These are phyloP conservation scores for Allenopithecus nigroviridis DNA, from an alignment of 2,797 vertebrate species.

Conservation along the genomic window DNA sequence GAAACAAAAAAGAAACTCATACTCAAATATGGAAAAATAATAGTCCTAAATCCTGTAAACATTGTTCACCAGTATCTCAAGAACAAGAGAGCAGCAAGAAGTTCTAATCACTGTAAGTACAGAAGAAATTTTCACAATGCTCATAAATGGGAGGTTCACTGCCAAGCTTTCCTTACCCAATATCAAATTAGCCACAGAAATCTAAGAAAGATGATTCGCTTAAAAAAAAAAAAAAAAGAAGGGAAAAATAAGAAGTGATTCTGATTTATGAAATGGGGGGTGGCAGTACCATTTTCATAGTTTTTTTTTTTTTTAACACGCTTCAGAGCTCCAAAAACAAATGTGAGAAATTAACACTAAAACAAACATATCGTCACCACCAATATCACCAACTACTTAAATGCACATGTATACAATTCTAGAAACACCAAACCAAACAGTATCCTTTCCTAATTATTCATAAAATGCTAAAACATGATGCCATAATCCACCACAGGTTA, in stretches of 20 bases:
- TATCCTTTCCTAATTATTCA: not conserved
- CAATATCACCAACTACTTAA: not conserved
- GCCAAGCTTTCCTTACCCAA: slow-evolving; percentile 62
- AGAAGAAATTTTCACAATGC: not conserved
- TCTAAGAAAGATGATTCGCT: slow-evolving; percentile 54
- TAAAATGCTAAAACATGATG: not conserved
- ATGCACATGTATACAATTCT: not conserved
- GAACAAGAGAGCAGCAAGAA: not conserved
- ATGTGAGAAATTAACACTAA: slow-evolving; percentile 70
- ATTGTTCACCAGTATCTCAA: not conserved
- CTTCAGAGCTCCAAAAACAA: slow-evolving; percentile 50
- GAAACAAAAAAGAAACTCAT: not conserved
- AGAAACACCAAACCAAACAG: not conserved
- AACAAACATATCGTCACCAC: slow-evolving; percentile 17
- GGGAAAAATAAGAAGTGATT: slow-evolving; percentile 54
- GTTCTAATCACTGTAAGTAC: not conserved
- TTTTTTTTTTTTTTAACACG: slow-evolving; percentile 62
- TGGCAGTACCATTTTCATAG: not conserved
- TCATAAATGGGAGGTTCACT: slow-evolving; percentile 57
- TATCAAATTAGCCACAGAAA: slow-evolving; percentile 75
- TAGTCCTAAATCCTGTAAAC: not conserved
- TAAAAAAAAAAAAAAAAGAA: not conserved
- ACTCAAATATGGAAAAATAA: not conserved
- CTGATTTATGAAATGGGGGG: slow-evolving; percentile 58
- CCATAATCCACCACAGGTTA: not conserved